Evolutionary conservation across 1,140 invertebrate genomes (phyloP).

Genomic region (Heliconius nattereri): DNA sequence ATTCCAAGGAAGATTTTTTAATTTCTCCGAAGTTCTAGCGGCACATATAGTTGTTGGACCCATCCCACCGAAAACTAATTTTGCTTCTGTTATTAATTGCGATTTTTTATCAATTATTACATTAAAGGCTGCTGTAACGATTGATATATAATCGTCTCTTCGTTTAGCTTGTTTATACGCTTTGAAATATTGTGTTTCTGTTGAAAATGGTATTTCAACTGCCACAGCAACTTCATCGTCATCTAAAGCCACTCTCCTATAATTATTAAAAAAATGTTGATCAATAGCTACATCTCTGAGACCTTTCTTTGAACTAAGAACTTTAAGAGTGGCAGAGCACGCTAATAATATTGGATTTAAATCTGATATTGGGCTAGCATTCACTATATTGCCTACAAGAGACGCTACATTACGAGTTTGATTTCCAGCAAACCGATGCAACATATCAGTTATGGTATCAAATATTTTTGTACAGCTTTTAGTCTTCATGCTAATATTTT

Average conservation of each 20-base stretch:
- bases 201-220: slow-evolving; percentile 84
- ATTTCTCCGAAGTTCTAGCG: slow-evolving; percentile 83
- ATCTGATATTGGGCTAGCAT: slow-evolving; percentile 97
- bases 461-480: slow-evolving; percentile 86
- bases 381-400: slow-evolving; percentile 96
- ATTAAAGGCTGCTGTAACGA: slow-evolving; percentile 93
- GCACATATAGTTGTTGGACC: slow-evolving; percentile 92
- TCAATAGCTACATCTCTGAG: slow-evolving; percentile 88
- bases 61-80: slow-evolving; percentile 94
- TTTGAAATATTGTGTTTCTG: slow-evolving; percentile 88
- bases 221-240: slow-evolving; percentile 90
- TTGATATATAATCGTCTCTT: slow-evolving; percentile 96
- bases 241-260: slow-evolving; percentile 89
- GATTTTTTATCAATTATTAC: slow-evolving; percentile 82
- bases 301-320: slow-evolving; percentile 76
- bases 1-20: slow-evolving; percentile 88
- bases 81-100: slow-evolving; percentile 83
- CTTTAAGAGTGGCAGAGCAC: slow-evolving; percentile 82
- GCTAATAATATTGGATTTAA: slow-evolving; percentile 96
- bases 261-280: slow-evolving; percentile 92
- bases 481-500: slow-evolving; percentile 81
- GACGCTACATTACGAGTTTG: slow-evolving; percentile 93
- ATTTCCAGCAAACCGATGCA: slow-evolving; percentile 96
- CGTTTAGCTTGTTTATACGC: slow-evolving; percentile 96
- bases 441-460: slow-evolving; percentile 89